Conservation (phyloP, 2,797 vertebrate species). For the Poeciliopsis turneri region DNA sequence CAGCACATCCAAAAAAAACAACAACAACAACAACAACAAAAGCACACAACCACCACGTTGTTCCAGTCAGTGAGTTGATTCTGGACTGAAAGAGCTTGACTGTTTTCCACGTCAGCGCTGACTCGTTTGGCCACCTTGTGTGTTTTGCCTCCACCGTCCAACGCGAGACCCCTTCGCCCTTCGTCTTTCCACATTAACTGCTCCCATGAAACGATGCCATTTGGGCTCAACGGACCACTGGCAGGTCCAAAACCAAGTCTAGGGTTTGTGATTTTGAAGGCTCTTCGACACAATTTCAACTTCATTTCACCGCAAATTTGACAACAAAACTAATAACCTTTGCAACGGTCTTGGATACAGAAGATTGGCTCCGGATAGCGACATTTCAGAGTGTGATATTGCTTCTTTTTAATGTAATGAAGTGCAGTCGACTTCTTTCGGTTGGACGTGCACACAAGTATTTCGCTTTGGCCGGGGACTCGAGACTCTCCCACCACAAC, state of each 20-base stretch:
- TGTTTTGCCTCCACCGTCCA: slow-evolving; percentile 41
- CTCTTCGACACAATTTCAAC: slow-evolving; percentile 23
- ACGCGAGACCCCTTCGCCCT: slow-evolving; percentile 37
- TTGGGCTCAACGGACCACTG: slow-evolving; percentile 53
- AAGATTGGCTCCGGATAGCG: slow-evolving; percentile 12
- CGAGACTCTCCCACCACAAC: slow-evolving; percentile 16
- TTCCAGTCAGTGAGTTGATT: slow-evolving; percentile 26
- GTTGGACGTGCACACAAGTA: slow-evolving; percentile 35
- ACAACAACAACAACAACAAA: not conserved
- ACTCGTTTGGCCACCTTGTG: slow-evolving; percentile 28
- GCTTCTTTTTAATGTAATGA: slow-evolving; percentile 27
- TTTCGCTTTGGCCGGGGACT: slow-evolving; percentile 26
- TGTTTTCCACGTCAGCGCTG: slow-evolving; percentile 8
- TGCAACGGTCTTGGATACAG: slow-evolving; percentile 15
- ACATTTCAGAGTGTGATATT: slow-evolving; percentile 8
- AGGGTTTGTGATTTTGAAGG: slow-evolving; percentile 49
- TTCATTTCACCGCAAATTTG: slow-evolving; percentile 48
- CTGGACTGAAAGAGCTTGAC: slow-evolving; percentile 32
- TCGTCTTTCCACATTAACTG: slow-evolving; percentile 40
- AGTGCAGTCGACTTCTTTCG: slow-evolving; percentile 20
- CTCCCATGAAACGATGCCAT: slow-evolving; percentile 50
- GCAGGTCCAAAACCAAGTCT: slow-evolving; percentile 68
- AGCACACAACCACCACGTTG: not conserved
- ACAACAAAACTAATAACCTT: slow-evolving; percentile 38
- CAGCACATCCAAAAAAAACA: not conserved